A percentile compares a stretch with the other conserved stretches of the same genome.
These are phyloP conservation scores for Myotis yumanensis DNA, from an alignment of 2,113 vertebrate species.

Conservation along the genomic window DNA sequence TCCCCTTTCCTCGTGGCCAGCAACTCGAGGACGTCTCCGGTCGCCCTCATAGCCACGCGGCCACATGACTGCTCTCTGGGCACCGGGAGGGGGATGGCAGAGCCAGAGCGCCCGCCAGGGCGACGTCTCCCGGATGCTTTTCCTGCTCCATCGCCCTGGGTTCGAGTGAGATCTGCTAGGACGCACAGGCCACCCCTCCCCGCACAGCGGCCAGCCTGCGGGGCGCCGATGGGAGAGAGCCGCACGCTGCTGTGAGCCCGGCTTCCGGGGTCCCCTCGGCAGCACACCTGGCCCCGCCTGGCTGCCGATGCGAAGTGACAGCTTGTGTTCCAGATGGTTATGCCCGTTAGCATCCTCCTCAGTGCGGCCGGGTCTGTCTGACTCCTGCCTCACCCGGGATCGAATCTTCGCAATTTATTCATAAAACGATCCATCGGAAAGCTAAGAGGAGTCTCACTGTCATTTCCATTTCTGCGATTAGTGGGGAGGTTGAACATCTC, in stretches of 20 bases:
- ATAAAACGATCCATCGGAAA: background rate
- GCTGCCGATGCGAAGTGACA: constrained; percentile 31
- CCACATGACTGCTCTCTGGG: background rate
- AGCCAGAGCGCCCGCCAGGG: background rate
- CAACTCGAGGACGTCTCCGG: background rate
- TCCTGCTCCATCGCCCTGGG: background rate
- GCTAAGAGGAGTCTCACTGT: background rate
- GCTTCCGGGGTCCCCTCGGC: background rate
- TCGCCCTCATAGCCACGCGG: background rate
- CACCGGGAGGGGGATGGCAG: accelerated
- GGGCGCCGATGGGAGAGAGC: background rate
- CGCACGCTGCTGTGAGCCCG: accelerated
- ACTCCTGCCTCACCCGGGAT: background rate
- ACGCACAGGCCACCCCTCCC: accelerated
- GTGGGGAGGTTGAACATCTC: background rate
- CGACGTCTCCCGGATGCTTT: too few species aligned
- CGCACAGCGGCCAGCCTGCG: accelerated
- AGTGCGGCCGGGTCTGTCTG: background rate
- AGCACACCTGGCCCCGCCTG: background rate
- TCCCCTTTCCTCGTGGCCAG: too few species aligned
- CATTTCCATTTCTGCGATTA: background rate
- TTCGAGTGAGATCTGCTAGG: background rate
- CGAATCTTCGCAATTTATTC: background rate
- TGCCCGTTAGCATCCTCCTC: background rate
- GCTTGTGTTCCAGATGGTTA: constrained; percentile 45